Evolutionary conservation across 1,140 invertebrate species (phyloP), one percentile per base, ranked within the genome.

Genomic region (Zaprionus lachaisei): DNA sequence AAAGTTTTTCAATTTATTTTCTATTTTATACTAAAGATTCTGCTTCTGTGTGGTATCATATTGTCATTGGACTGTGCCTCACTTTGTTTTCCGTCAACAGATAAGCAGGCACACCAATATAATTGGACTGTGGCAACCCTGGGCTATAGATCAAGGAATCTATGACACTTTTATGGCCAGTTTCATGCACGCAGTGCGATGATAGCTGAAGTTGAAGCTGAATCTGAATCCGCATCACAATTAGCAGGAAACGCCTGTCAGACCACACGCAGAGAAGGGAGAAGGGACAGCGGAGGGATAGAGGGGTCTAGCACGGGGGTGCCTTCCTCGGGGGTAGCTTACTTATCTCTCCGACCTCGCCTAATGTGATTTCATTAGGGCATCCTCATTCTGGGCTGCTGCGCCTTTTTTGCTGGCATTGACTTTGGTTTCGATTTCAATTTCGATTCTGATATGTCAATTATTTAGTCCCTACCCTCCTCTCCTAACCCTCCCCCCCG

Each of bases 401-500:
- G 65, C 64, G 69, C 49, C 58, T 79, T 72, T 47, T 70, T 73
- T 64, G n/a, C 20, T 22, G 60, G 12, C 56, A 24, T 69, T 67
- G 64, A 73, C 61, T 71, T 41, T 58, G 63, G 58, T 68, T 68
- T 70, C 54, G 55, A 57, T 78, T 80, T 80, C 61, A 65, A 79
- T 72, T 85, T 80, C 61, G 62, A 79, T 72, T 85, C 55, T 41
- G 73, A 80, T 71, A 73, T 73, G 80, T 79, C 84, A 80, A 68
- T 80, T 83, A 79, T 80, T 70, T 63, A 68, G 54, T 51, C 47
- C 47, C 47, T n/a, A 6, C n/a, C 41, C 38, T 26, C 49, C 31
- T 34, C n/a, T 15, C 15, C 24, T 15, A 12, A 17, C 49, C 57
- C n/a, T 22, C 26, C 20, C 1, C 20, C 20, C 20, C 20, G 1